Evolutionary conservation across 2,888 invertebrate genomes (phyloP).

Genomic region (Phoenoteleia sp.): DNA sequence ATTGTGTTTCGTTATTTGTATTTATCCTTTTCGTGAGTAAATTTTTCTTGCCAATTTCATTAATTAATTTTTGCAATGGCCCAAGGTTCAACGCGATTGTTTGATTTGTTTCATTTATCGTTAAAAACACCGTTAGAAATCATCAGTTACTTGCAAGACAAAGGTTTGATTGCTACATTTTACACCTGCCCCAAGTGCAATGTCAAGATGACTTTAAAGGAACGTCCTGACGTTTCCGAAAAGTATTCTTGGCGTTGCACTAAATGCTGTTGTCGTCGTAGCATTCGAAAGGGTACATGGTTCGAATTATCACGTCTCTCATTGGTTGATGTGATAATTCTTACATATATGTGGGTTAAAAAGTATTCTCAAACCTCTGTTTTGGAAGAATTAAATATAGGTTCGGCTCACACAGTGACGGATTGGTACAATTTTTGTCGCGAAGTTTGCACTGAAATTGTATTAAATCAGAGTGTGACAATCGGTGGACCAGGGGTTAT

Average conservation of each 20-base stretch:
- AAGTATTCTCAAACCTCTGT: neutral
- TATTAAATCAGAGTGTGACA: neutral
- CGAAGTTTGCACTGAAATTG: slow-evolving; percentile 43
- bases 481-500: slow-evolving; percentile 23
- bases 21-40: no score
- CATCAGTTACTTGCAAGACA: slow-evolving; percentile 1
- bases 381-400: neutral
- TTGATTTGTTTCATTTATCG: neutral
- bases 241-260: neutral
- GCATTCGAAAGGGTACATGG: slow-evolving; percentile 11
- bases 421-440: slow-evolving; percentile 61
- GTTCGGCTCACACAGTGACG: slow-evolving; percentile 23
- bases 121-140: neutral
- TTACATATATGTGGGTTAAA: slow-evolving; percentile 10
- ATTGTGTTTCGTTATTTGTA: no score
- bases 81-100: neutral
- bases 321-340: neutral
- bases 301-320: neutral
- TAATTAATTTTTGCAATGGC: no score
- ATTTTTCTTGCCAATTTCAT: no score
- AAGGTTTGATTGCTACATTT: neutral
- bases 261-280: neutral
- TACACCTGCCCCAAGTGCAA: neutral
- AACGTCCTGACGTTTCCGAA: neutral
- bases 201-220: neutral